Evolutionary conservation across 2,888 invertebrate species (phyloP), one percentile per base, ranked within the genome.

Genomic region (Oligia fasciuncula): DNA sequence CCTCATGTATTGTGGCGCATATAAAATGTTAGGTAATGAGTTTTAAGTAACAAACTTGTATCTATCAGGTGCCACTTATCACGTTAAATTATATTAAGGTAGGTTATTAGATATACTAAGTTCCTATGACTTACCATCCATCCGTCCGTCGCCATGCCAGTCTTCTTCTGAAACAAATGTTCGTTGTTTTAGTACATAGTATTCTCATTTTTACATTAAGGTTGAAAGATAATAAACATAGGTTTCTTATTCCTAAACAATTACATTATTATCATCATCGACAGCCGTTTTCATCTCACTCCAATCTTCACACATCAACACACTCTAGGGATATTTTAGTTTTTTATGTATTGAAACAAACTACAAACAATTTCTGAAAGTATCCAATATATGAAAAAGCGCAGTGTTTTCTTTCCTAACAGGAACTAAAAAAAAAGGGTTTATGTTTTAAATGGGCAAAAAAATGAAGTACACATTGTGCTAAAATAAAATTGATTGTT

Each of bases 121-220:
- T 72, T 49, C 46, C 63, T 77, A 76, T n/a, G 23, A 92, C 96
- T 94, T 88, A 96, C 96, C 96, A 88, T 96, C 96, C 88, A 93
- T 93, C 84, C 95, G 93, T 23, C 92, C 93, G 81, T 97, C 97
- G 92, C 97, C 97, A 89, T 97, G 97, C 97, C 97, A 97, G 93
- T 97, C 97, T 93, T 97, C 97, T 96, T 97, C 97, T 97, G 97
- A 92, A 97, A 97, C 94, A 95, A 96, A 93, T 79, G 71, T 80
- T 84, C 87, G 75, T 69, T 68, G 81, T 84, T 78, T 90, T 82
- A 89, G 73, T 83, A 78, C 60, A 81, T 66, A 67, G 66, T 76
- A 73, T 68, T 76, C 35, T 51, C 8, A 17, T 19, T 51, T 51
- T n/a, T 9, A 19, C 19, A 57, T 14, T 17, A 60, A 51, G 0